Base-by-base conservation (phyloP, 2,888 invertebrate genomes). In the Leucophenga montana region DNA sequence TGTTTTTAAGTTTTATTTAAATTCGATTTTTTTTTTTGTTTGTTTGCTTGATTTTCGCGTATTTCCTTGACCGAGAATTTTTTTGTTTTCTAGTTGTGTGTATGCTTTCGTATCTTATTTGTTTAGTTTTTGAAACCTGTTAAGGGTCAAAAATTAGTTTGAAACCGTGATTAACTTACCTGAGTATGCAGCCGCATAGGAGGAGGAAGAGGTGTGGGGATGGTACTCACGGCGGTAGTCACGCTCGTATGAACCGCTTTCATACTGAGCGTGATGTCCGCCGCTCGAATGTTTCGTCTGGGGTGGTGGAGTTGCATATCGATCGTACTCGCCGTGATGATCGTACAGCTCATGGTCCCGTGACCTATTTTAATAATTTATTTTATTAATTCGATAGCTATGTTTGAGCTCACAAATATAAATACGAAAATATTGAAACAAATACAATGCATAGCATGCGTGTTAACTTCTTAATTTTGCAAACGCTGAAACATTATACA, bases 341-440 rank as follows among this genome's bases (percentile, higher is more conserved):
- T 88, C 87, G 59, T 87, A 87, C 16, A 87, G 71, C 48, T 88
- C 88, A 68, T 88, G 87, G 74, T 87, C 87, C n/a, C 88, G 78
- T 1, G 87, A 82, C 73, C 87, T 87, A 62, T 31, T 31, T 13
- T 33, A 22, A 0, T 64, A 5, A 56, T 5, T 22, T 16, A 65
- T 14, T 22, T 16, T 57, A 8, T 53, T 27, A 44, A 66, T 59
- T 46, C 8, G 20, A 39, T n/a, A n/a, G n/a, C n/a, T n/a, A 3
- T 50, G 14, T 48, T 50, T 50, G 16, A 22, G n/a, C 5, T 54
- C 14, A 22, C 18, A 14, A 22, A 16, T 1, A 22, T 53, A 65
- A 44, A 56, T 27, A 27, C 27, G 27, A 2, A 3, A 27, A 27
- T n/a, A n/a, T n/a, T n/a, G n/a, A n/a, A n/a, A n/a, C n/a, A n/a